Evolutionary conservation across 2,888 invertebrate species (phyloP), one percentile per base, ranked within the genome.

Genomic region (Patella depressa): DNA sequence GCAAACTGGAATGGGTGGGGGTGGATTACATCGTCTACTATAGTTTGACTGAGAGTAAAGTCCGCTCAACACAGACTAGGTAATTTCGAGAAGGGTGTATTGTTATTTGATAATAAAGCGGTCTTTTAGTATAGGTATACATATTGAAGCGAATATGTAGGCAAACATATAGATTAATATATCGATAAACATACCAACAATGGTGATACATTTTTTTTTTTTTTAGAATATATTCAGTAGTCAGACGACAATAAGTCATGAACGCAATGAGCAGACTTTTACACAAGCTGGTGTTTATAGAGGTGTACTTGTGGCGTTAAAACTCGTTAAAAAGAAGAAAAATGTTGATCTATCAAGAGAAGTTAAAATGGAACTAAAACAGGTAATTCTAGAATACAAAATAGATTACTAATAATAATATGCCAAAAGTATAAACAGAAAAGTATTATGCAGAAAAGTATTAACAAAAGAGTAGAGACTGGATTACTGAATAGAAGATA

Each of bases 221-320:
- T 65, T 65, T 19, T 24, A 65, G 65, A 65, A 65, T 65, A 24
- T 65, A 24, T 65, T 65, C 69, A 78, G 57, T 17, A 72, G 24
- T 34, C 70, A 24, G 73, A 72, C 29, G 4, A 54, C 55, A 71
- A 19, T 34, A 65, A 80, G 80, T 2, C 80, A 79, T 19, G 82
- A 82, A n/a, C 77, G 80, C 29, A 71, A 55, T 2, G 80, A 82
- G 53, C 86, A 85, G 75, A 75, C 82, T 34, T 87, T 86, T 81
- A 87, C 86, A 0, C 81, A 81, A 72, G 84, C 88, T 55, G 90
- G 90, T 14, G 86, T 89, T 5, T 91, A 88, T 82, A 88, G 87
- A 72, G 90, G 91, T n/a, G 87, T 85, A 0, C 81, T 90, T 84
- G 97, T 98, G 55, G 94, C 98, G 80, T 96, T 98, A 83, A 98